Evolutionary conservation across 2,888 invertebrate species (phyloP), one percentile per base, ranked within the genome.

Genomic region (Phorcus lineatus): DNA sequence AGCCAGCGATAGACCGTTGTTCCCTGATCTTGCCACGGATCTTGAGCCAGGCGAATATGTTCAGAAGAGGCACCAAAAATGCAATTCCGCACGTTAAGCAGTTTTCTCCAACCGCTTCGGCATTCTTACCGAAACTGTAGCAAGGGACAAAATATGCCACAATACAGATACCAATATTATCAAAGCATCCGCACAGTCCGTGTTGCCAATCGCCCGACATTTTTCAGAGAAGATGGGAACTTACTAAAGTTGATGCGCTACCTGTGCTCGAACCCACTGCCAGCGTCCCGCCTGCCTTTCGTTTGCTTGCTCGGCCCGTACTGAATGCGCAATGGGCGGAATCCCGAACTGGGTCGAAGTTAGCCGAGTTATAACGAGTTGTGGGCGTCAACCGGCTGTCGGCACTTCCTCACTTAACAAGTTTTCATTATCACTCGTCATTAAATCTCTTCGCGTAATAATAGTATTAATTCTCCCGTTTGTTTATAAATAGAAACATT

Each of bases 91-190:
- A 90, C 1, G 87, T 82, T 2, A 89, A 75, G 82, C 91, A 91
- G 82, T 82, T 84, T 47, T 91, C 90, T 1, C 90, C 90, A 0
- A 90, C 87, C 1, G 87, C 86, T 81, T 91, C 90, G 6, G 90
- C 90, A 47, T 88, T 90, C 84, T 91, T 90, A 28, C 91, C 91
- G 57, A 89, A 89, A n/a, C 89, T 88, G 82, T 90, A 90, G 83
- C 91, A 91, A 17, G 91, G 91, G n/a, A 87, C 85, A 54, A 91
- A 83, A 78, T 88, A 91, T 19, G 89, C 87, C 76, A 90, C 85
- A 80, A 91, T 86, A 82, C 91, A 91, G 54, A 89, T 83, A 13
- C 85, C 87, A 67, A 86, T 85, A 84, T 91, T 88, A 82, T 89
- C 89, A 81, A 91, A 91, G 80, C 91, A 91, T 36, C 91, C 90